Base-by-base conservation (phyloP, 2,888 invertebrate genomes). In the Dugesia japonica region DNA sequence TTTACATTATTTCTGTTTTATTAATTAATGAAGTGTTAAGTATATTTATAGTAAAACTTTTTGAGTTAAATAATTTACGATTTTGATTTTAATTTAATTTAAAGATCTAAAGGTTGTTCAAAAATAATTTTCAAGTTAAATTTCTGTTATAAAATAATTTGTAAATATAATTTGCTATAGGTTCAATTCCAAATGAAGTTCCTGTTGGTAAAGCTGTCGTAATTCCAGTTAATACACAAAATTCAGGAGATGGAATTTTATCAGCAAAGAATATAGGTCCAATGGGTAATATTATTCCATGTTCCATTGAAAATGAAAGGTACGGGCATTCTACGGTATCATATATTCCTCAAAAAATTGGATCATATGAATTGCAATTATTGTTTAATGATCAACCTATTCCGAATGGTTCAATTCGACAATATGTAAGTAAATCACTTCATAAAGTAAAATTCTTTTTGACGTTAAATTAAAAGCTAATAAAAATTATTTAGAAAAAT, bases 201-300 rank as follows among this genome's bases (percentile, higher is more conserved):
- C 56, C 56, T 9, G 56, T 56, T 56, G 56, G 56, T 20, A 56
- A 56, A 56, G 7, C n/a, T 9, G n/a, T 56, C 1, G 17, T n/a
- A 7, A 56, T 89, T 42, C 90, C 91, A 0, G 87, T 90, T 31
- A 87, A 89, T 78, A 85, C 91, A 33, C 89, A 88, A 42, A 90
- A 91, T 82, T 90, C 91, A 83, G 89, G 89, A 76, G 90, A 91
- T 83, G 89, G 79, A 74, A 83, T 83, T 28, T 84, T 85, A 80
- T 81, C 81, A 13, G 23, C 56, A n/a, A 56, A 56, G 17, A 56
- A 20, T 56, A n/a, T 56, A 9, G 56, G 56, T 23, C 56, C 56
- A 56, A 23, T 56, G 1, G 56, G 56, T n/a, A 56, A 56, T n/a
- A 23, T 56, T 56, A 23, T 56, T 56, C 56, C 56, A n/a, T 56